phyloP scores from a whole-genome alignment of 2,888 invertebrate species.

The Caradrina kadenii region DNA sequence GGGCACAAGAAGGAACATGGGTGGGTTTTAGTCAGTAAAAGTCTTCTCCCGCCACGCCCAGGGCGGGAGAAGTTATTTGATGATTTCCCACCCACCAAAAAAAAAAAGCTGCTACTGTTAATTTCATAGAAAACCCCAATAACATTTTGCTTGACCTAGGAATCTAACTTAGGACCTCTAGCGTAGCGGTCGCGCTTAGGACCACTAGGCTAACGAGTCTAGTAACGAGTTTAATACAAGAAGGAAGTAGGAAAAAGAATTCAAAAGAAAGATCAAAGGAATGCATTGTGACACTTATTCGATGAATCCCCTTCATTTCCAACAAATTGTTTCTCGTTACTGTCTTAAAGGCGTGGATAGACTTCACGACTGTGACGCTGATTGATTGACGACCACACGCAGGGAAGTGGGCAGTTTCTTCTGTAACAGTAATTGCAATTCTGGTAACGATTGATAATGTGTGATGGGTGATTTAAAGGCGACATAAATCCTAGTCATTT shows the following conservation, averaged over 20 bases:
- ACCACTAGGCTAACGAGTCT: no score
- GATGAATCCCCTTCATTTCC: conserved; percentile 47
- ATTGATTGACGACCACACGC: conserved; percentile 45
- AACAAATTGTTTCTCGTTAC: conserved; percentile 59
- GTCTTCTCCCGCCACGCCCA: no score
- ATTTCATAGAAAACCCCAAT: no score
- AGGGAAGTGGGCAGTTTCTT: conserved; percentile 15
- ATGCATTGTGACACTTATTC: conserved; percentile 49
- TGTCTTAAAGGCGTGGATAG: conserved; percentile 52
- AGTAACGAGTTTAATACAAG: conserved; percentile 21
- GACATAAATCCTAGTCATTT: not conserved
- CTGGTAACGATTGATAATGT: conserved; percentile 15
- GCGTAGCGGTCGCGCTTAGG: no score
- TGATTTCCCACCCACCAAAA: no score
- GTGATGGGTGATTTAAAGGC: not conserved
- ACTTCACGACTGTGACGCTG: conserved; percentile 36
- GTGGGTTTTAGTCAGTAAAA: no score
- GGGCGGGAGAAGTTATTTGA: no score
- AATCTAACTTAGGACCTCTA: no score
- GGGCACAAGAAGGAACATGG: no score
- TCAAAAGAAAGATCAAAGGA: conserved; percentile 50
- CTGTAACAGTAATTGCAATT: conserved; percentile 32
- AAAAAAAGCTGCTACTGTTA: no score
- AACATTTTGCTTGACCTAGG: no score
- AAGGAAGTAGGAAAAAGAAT: conserved; percentile 23